Evolutionary conservation across 35 echinoderm and acorn worm genomes (phyloP).

Genomic region (Nesometra sesokonis): DNA sequence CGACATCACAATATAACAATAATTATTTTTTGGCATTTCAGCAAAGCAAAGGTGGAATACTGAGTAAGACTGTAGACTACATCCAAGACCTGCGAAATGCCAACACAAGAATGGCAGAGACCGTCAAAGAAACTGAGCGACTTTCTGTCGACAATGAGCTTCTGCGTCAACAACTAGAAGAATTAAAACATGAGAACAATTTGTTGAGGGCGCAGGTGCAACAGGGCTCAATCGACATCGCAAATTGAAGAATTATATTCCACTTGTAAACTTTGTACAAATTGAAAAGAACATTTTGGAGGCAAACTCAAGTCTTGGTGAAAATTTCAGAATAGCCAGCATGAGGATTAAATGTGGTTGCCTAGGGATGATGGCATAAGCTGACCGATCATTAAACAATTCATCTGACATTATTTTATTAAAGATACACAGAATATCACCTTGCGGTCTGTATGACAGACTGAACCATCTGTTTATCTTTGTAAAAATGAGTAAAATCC

Average conservation of each 20-base stretch:
- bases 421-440: not conserved
- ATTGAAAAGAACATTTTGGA: not conserved
- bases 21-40: not conserved
- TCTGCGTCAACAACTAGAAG: constrained; percentile 70
- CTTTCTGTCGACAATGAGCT: constrained; percentile 64
- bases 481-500: too few species aligned
- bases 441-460: not conserved
- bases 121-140: constrained; percentile 61
- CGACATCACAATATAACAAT: too few species aligned
- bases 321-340: not conserved
- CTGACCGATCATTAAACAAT: not conserved
- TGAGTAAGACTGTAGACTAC: constrained; percentile 79
- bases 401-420: not conserved
- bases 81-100: constrained; percentile 51
- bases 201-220: constrained; percentile 77
- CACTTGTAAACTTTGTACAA: not conserved
- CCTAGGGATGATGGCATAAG: not conserved
- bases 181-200: constrained; percentile 75
- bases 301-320: not conserved
- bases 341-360: too few species aligned
- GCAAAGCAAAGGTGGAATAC: constrained; percentile 93
- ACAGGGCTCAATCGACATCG: constrained; percentile 45
- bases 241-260: not conserved
- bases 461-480: too few species aligned
- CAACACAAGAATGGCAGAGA: constrained; percentile 73